Percentiles rank a stretch among this genome's conserved stretches.
Conservation (phyloP, 2,888 invertebrate genomes). For the Biston betularia region DNA sequence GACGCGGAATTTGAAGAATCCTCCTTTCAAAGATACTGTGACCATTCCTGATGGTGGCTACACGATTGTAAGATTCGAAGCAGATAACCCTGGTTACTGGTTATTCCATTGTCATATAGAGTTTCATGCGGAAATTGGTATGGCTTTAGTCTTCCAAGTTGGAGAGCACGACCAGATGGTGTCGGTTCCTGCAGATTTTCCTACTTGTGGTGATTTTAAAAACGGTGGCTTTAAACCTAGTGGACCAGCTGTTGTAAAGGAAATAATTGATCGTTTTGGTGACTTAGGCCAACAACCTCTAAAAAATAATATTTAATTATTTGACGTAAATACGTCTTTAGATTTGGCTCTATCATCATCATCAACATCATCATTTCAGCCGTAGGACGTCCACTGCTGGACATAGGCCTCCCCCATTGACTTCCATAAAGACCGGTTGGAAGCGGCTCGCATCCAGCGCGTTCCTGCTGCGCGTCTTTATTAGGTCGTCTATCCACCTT, state of each 20-base stretch:
- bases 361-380: no score
- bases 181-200: constrained; percentile 91
- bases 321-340: no score
- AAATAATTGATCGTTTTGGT: neutral
- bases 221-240: constrained; percentile 12
- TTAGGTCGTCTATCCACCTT: no score
- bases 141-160: constrained; percentile 94
- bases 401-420: no score
- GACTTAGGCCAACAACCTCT: neutral
- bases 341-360: no score
- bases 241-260: neutral
- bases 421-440: no score
- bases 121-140: constrained; percentile 96
- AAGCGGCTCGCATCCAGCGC: no score
- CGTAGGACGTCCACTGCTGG: no score
- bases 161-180: constrained; percentile 92
- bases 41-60: constrained; percentile 97
- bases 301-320: no score
- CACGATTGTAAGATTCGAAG: constrained; percentile 93
- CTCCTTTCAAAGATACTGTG: constrained; percentile 95
- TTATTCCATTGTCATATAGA: constrained; percentile 97
- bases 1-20: constrained; percentile 89
- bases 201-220: constrained; percentile 87
- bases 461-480: no score
- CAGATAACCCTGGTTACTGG: constrained; percentile 96